These are phyloP conservation scores for Hylia prasina DNA, from an alignment of 2,113 vertebrate genomes.

Conservation along the genomic window DNA sequence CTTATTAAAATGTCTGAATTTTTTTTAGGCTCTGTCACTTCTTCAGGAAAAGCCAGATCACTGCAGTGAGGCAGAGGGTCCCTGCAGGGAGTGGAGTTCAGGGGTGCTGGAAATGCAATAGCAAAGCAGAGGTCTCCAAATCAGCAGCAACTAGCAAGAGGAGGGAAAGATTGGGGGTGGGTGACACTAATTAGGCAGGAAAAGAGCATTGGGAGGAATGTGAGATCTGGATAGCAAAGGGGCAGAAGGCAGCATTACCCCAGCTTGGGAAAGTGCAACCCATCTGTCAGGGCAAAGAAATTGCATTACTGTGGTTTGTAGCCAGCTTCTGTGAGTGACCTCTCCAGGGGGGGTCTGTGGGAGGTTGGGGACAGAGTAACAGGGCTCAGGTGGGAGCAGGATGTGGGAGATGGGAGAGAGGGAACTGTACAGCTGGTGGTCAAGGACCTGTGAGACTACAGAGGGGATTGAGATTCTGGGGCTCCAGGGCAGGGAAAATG, in stretches of 20 bases:
- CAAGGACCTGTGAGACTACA: neutral
- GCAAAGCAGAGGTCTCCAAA: neutral
- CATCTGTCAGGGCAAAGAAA: neutral
- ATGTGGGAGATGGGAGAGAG: neutral
- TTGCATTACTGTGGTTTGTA: neutral
- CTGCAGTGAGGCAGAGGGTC: neutral
- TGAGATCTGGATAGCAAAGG: neutral
- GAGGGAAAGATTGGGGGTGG: neutral
- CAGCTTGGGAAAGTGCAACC: neutral
- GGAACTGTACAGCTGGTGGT: rapidly evolving
- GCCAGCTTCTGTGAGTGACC: neutral
- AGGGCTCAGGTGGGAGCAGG: neutral
- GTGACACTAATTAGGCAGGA: neutral
- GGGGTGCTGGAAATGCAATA: neutral
- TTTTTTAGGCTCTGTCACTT: neutral
- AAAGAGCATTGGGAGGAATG: neutral
- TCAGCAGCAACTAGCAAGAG: neutral
- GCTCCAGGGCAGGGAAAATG: neutral
- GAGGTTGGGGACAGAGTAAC: neutral
- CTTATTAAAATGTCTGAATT: neutral
- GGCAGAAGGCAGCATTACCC: neutral
- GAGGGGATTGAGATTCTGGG: neutral
- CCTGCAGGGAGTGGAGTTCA: neutral
- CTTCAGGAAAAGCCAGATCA: neutral
- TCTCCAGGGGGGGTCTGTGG: neutral